These are phyloP conservation scores for Drosophila mauritiana DNA, from an alignment of 1,140 invertebrate species.

Conservation along the genomic window DNA sequence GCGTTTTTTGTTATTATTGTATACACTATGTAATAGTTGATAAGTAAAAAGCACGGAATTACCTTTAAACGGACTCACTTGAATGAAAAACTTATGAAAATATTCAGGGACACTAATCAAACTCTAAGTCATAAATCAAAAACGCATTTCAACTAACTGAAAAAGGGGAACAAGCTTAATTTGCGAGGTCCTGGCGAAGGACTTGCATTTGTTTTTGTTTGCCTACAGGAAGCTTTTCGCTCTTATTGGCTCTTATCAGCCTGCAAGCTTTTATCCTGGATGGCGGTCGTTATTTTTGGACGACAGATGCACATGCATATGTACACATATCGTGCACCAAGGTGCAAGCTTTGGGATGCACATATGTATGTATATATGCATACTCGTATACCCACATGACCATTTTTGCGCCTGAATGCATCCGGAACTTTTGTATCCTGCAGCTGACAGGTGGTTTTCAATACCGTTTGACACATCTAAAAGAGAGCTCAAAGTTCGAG, in stretches of 20 bases:
- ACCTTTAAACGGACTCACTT: background rate
- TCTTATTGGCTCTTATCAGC: slow-evolving; percentile 6
- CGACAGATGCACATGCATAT: slow-evolving; percentile 2
- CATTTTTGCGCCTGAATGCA: background rate
- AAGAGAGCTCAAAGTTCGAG: background rate
- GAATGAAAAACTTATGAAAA: background rate
- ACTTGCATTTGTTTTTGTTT: background rate
- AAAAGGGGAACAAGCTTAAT: slow-evolving; percentile 10
- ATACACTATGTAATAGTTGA: too few relatives aligned
- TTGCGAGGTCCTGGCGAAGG: slow-evolving; percentile 1
- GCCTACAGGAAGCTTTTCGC: slow-evolving; percentile 13
- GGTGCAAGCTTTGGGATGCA: slow-evolving; percentile 5
- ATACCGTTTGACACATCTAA: background rate
- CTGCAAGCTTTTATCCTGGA: slow-evolving; percentile 12
- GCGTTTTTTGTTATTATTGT: background rate
- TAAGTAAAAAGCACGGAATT: background rate
- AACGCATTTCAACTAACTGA: slow-evolving; percentile 4
- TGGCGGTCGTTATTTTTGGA: slow-evolving; percentile 9
- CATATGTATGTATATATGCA: background rate
- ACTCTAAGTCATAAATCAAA: slow-evolving; percentile 14
- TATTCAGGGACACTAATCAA: background rate
- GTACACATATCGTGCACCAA: slow-evolving; percentile 3
- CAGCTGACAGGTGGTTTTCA: slow-evolving; percentile 9
- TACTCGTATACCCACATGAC: background rate
- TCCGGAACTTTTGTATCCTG: slow-evolving; percentile 3